Evolutionary conservation across 2,113 vertebrate species (phyloP), one percentile per base, ranked within the genome.

Genomic region (Baryphthengus martii): DNA sequence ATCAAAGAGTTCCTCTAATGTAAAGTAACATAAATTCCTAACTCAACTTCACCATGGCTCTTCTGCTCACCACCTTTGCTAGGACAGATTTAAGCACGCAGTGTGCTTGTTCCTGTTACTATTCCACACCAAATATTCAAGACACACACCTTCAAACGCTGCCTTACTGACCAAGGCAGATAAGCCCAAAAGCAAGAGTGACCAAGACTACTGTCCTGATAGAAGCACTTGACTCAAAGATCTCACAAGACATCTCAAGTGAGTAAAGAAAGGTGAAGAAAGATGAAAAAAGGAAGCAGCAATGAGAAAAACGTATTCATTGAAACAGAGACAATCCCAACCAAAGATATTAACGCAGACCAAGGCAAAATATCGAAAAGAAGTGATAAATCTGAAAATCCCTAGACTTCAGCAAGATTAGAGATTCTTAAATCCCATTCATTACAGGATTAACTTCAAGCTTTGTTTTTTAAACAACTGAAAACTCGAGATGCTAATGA

Each of bases 301-400:
- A 93, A 77, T 21, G 25, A 85, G 59, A 91, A 42, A 74, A 70
- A 83, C 23, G 28, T 24, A 40, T 37, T 77, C 16, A 24, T 0
- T 61, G 49, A 78, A 92, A 74, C 15, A 37, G 13, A 65, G 47
- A n/a, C 2, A 0, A 73, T 13, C 16, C 37, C 17, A 77, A 9
- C 19, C 0, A 0, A 56, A 75, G n/a, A 37, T 5, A 44, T 2
- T 49, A 83, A 61, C 17, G 63, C 0, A 59, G 28, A 68, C 8
- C 11, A 73, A 47, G 20, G 76, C 23, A 76, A 68, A 78, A 47
- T 17, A 72, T 17, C 49, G 28, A 28, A 50, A n/a, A 53, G 35
- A 39, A 24, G 47, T 29, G 12, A 37, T 47, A 72, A 81, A 88
- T 37, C 26, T 18, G n/a, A 65, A 81, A 81, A 63, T 31, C 2